Conservation (phyloP, 1,140 invertebrate species). For the Babylonia areolata region DNA sequence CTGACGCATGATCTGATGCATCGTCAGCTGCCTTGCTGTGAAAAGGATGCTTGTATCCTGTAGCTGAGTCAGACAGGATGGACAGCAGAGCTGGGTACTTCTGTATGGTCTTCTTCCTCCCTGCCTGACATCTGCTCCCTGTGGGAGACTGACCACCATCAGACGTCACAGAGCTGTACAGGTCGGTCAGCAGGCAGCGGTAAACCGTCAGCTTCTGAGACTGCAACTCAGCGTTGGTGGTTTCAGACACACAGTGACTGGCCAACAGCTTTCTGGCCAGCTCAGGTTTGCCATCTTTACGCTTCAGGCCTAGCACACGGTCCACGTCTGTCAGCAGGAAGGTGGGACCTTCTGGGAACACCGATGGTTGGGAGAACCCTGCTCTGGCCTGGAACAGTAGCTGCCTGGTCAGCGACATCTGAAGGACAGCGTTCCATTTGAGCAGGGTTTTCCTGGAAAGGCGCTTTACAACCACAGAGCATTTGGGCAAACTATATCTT, state of each 20-base stretch:
- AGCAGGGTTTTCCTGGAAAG: slow-evolving; percentile 56
- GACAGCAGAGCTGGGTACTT: not conserved
- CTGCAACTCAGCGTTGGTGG: slow-evolving; percentile 59
- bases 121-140: not conserved
- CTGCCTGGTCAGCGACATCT: not conserved
- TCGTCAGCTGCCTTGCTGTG: not conserved
- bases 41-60: not conserved
- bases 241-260: slow-evolving; percentile 62
- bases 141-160: not conserved
- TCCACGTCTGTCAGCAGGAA: slow-evolving; percentile 62
- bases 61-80: not conserved
- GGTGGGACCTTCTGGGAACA: slow-evolving; percentile 63
- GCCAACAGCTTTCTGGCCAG: slow-evolving; percentile 41
- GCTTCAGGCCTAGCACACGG: slow-evolving; percentile 63
- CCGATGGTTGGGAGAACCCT: not conserved
- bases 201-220: slow-evolving; percentile 64
- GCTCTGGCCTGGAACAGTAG: not conserved
- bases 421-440: slow-evolving; percentile 52
- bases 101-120: not conserved
- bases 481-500: slow-evolving; percentile 48
- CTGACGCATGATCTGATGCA: not conserved
- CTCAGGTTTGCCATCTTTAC: slow-evolving; percentile 22
- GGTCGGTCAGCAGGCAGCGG: slow-evolving; percentile 59
- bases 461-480: slow-evolving; percentile 55
- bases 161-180: slow-evolving; percentile 33